Evolutionary conservation across 2,113 vertebrate species (phyloP), one percentile per base, ranked within the genome.

Genomic region (Alosa alosa): DNA sequence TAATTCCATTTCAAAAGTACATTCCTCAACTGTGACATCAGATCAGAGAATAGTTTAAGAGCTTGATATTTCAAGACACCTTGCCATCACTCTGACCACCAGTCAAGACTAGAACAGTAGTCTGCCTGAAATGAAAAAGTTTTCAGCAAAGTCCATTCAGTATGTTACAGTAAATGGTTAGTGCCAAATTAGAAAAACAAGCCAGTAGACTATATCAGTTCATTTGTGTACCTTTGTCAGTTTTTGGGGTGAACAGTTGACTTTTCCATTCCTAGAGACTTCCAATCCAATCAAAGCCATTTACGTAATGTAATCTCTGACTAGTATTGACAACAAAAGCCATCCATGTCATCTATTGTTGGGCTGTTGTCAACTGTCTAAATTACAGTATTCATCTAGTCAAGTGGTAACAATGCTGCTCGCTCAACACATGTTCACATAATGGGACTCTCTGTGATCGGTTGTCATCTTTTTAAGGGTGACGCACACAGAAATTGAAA

Each of bases 381-480:
- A 84, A 87, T 84, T 50, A 55, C 52, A 64, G 50, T 39, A 17
- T 25, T 81, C 83, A 57, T 81, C 50, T 39, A 7, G 50, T 64
- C 72, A 60, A n/a, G 46, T 75, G 11, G 11, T 45, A 84, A 86
- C 86, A 86, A 84, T 84, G 82, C 86, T 45, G 17, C 52, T 81
- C 46, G 64, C 85, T 64, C 64, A 44, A n/a, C 47, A 83, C 46
- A 52, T 84, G 81, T 55, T 75, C 6, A 64, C 41, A 86, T 82
- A 88, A 86, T 81, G 64, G 78, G 75, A 72, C 84, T 72, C 55
- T 55, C 64, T 68, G 82, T 55, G 46, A 47, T 78, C 81, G 39
- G 84, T 49, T 82, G 85, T 86, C 60, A 52, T 64, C 36, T 85
- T 82, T n/a, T 84, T 50, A 64, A 15, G 49, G 50, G 55, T 64